These are phyloP conservation scores for Xiphophorus maculatus DNA, from an alignment of 2,113 vertebrate species.

Conservation along the genomic window DNA sequence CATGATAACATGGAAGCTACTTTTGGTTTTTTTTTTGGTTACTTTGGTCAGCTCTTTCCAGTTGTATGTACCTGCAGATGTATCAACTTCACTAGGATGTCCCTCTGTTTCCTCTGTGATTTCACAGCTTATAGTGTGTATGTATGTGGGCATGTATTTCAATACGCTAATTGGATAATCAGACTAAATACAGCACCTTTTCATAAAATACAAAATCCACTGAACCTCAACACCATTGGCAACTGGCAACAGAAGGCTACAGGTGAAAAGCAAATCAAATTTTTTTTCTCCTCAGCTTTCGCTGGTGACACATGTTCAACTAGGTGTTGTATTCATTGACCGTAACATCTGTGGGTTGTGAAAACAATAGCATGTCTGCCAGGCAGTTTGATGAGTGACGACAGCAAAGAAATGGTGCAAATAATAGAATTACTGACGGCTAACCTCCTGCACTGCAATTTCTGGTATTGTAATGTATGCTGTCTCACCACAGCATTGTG, in stretches of 20 bases:
- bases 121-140: no score
- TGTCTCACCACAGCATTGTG: background rate
- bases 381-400: background rate
- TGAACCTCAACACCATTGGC: background rate
- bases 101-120: no score
- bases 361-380: background rate
- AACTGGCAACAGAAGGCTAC: no score
- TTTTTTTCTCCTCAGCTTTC: background rate
- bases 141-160: no score
- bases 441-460: background rate
- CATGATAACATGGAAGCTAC: no score
- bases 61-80: no score
- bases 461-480: background rate
- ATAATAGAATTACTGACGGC: background rate
- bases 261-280: background rate
- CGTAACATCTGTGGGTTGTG: background rate
- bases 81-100: no score
- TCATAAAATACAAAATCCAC: background rate
- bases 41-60: no score
- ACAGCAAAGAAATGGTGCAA: constrained; percentile 1
- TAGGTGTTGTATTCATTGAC: background rate
- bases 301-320: background rate
- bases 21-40: no score
- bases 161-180: no score
- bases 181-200: no score